Conservation (phyloP, 2,113 vertebrate genomes). For the Harpagus bidentatus region DNA sequence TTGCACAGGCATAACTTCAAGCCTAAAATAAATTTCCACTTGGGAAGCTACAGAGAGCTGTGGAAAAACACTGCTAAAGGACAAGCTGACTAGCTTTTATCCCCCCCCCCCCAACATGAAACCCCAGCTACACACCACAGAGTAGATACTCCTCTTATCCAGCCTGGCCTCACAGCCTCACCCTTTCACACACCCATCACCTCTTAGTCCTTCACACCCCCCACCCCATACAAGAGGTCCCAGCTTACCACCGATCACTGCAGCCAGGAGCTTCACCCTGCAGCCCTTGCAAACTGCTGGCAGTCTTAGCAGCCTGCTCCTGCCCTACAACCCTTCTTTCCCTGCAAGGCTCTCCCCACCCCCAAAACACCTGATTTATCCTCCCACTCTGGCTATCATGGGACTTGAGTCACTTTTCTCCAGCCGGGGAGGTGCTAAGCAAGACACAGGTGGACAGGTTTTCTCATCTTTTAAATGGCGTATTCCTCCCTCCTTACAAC, state of each 20-base stretch:
- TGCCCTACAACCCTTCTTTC: background rate
- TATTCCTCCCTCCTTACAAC: background rate
- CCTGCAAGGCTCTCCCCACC: background rate
- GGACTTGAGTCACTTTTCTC: background rate
- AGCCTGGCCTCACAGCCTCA: background rate
- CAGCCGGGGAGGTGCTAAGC: background rate
- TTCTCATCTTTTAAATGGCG: background rate
- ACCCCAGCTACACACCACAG: background rate
- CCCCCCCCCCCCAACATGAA: accelerated
- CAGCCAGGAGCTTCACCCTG: background rate
- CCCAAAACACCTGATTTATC: background rate
- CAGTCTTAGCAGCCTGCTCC: background rate
- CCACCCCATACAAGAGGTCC: background rate
- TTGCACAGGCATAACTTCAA: background rate
- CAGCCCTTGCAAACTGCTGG: background rate
- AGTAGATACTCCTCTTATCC: background rate
- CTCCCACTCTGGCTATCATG: background rate
- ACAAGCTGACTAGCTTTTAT: background rate
- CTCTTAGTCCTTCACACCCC: background rate
- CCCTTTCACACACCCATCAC: background rate
- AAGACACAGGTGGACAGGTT: background rate
- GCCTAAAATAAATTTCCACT: background rate
- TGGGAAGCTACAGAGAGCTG: background rate
- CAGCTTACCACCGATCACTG: background rate
- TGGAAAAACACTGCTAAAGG: background rate